Evolutionary conservation across 2,113 vertebrate genomes (phyloP), one percentile per base, ranked within the genome.

Genomic region (Paralichthys olivaceus): DNA sequence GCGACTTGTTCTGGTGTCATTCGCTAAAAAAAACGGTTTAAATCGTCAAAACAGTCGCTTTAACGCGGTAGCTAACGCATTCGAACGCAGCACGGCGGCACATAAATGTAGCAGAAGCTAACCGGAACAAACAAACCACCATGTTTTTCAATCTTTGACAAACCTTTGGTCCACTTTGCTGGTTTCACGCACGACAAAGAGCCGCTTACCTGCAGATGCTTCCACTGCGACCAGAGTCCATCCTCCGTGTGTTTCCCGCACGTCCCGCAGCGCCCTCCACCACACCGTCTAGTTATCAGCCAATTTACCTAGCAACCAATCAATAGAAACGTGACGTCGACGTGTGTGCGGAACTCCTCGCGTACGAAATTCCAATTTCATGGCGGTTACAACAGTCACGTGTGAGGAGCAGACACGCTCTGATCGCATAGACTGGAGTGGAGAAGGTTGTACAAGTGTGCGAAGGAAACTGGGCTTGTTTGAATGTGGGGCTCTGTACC

Each of bases 151-250:
- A 11, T 3, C 12, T 40, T 40, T 3, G 11, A 9, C 34, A 37
- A 37, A 26, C 54, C 23, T 0, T 9, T 2, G 15, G 4, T 5
- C 7, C 2, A 1, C 23, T 8, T 20, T 7, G 0, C 14, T 17
- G 54, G 23, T 5, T 19, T 6, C 1, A 3, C 1, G 9, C 0
- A 0, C 5, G 23, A 13, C 4, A 8, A 8, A n/a, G 32, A 34
- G 8, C 14, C 28, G n/a, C 93, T 85, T 81, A 94, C 94, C 94
- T 81, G 82, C 94, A 94, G 72, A 93, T 51, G 56, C 22, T 11
- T 67, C 81, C 25, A 75, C 57, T 58, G 15, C 75, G 86, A 47
- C 22, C 28, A 5, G 84, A 20, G 17, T 86, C 84, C 88, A 88
- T 87, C 74, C 76, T 87, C 57, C 43, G 25, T 45, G 57, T 71